phyloP scores from a whole-genome alignment of 2,888 invertebrate genomes.

The Crepidodera aurea region DNA sequence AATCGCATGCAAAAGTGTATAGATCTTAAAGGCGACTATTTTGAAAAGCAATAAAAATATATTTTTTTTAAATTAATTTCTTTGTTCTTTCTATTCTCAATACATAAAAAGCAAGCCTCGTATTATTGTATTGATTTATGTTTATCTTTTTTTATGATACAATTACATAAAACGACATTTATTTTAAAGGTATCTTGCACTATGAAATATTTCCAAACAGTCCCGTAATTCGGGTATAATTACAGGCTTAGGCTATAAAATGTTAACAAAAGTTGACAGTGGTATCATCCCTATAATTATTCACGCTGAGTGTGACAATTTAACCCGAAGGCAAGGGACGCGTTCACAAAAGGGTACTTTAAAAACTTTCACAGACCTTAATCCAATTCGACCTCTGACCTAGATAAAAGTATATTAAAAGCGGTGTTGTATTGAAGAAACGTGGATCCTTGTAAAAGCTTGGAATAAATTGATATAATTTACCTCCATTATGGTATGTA shows the following conservation, averaged over 20 bases:
- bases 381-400: slow-evolving; percentile 25
- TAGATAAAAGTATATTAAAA: slow-evolving; percentile 15
- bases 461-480: slow-evolving; percentile 17
- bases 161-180: too few species aligned
- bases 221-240: not conserved
- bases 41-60: too few species aligned
- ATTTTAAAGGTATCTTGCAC: too few species aligned
- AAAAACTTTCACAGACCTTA: slow-evolving; percentile 19
- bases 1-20: too few species aligned
- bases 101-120: too few species aligned
- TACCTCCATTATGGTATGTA: slow-evolving; percentile 9
- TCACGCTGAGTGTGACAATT: slow-evolving; percentile 4
- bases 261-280: not conserved
- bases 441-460: slow-evolving; percentile 12
- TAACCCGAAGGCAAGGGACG: not conserved
- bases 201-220: too few species aligned
- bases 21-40: too few species aligned
- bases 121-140: too few species aligned
- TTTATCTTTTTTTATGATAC: too few species aligned
- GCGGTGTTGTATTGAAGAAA: slow-evolving; percentile 16
- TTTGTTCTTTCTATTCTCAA: too few species aligned
- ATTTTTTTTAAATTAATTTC: too few species aligned
- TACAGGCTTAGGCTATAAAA: not conserved
- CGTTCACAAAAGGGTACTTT: slow-evolving; percentile 12
- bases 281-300: slow-evolving; percentile 5